phyloP scores from a whole-genome alignment of 2,888 invertebrate genomes.

The Callyntrura guangdongensis region DNA sequence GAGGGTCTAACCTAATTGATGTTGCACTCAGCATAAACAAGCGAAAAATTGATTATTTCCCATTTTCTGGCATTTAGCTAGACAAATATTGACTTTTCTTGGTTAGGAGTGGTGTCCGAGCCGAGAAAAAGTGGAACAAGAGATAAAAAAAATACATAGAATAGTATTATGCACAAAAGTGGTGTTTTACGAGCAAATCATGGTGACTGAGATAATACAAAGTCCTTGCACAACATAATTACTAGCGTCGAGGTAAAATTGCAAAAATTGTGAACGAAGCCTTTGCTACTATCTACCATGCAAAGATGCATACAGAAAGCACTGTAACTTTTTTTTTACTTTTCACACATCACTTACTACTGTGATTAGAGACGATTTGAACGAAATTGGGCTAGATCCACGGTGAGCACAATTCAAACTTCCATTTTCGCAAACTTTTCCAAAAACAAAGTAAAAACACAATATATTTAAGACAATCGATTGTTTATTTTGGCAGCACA shows the following conservation, averaged over 20 bases:
- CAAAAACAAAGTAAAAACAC: no score
- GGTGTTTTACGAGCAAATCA: not conserved
- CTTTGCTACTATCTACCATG: conserved; percentile 17
- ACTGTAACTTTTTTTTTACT: not conserved
- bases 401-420: not conserved
- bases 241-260: not conserved
- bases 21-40: conserved; percentile 15
- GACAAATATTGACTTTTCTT: conserved; percentile 37
- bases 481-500: no score
- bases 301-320: not conserved
- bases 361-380: not conserved
- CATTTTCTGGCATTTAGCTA: conserved; percentile 37
- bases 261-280: not conserved
- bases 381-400: not conserved
- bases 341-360: conserved; percentile 12
- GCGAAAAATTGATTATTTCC: conserved; percentile 7
- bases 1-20: not conserved
- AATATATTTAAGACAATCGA: no score
- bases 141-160: not conserved
- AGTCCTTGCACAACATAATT: conserved; percentile 11
- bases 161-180: not conserved
- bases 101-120: not conserved
- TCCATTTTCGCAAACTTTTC: not conserved
- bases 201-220: not conserved
- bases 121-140: conserved; percentile 40